Base-by-base conservation (phyloP, 2,888 invertebrate species). In the Trichopria drosophilae region DNA sequence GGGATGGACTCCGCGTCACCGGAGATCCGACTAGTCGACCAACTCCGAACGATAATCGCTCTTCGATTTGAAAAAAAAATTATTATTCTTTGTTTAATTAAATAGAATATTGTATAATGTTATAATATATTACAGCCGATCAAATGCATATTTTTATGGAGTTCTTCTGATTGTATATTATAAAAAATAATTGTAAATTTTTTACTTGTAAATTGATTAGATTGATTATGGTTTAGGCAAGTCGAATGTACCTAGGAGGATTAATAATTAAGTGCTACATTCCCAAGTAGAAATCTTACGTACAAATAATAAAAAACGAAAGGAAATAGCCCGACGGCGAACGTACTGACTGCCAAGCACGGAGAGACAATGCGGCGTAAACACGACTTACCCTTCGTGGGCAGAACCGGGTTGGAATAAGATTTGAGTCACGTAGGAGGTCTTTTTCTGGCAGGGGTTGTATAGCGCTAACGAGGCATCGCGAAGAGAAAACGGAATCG, bases 11-110 rank as follows among this genome's bases (percentile, higher is more conserved):
- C 52, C 69, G 63, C 35, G 62, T 59, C 12, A 71, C 60, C 19
- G 74, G 73, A 1, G 75, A 74, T 19, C 74, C 82, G 23, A 92
- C 88, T 62, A 92, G 77, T 53, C 91, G 85, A 73, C 84, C 89
- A 66, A 92, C 86, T 52, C 91, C 90, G 67, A 91, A 92, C 67
- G 90, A 90, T 67, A 91, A 84, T 71, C 87, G 85, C 68, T 89
- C 91, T 90, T 73, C 72, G 68, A 58, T 59, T 59, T 63, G 48
- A 49, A 49, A 55, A 43, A 55, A 54, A 39, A 22, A 36, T 48
- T 18, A 3, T 22, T n/a, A n/a, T n/a, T n/a, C n/a, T n/a, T n/a
- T n/a, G n/a, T n/a, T n/a, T n/a, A n/a, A n/a, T n/a, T n/a, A n/a
- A n/a, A n/a, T n/a, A n/a, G n/a, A n/a, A n/a, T n/a, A n/a, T n/a